Evolutionary conservation across 2,888 invertebrate species (phyloP), one percentile per base, ranked within the genome.

Genomic region (Tolmerus cingulatus): DNA sequence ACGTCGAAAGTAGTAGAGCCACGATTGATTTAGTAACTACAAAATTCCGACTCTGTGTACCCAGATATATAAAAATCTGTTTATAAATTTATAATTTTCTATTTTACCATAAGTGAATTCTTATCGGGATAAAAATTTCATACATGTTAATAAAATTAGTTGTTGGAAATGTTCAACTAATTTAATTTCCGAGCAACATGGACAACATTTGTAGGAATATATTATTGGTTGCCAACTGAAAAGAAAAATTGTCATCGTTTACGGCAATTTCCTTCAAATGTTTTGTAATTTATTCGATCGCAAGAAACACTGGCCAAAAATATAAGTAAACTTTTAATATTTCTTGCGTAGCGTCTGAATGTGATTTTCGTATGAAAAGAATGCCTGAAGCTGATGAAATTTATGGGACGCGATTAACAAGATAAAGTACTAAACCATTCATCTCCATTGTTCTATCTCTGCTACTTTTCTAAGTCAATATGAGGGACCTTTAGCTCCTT

Each of bases 391-490:
- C 16, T 79, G 27, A 79, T 79, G 51, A 79, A 79, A 79, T 79
- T 79, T 79, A 79, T 79, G 46, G 30, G 79, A 46, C 27, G 27
- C 46, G 79, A 46, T 79, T 79, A 79, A 46, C 23, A 79, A 46
- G 79, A 79, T 79, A 46, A 79, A 79, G 43, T 30, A 27, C 46
- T 46, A 12, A 46, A n/a, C 46, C 27, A 79, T 79, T 79, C 14
- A 43, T 79, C 43, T 79, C 30, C 46, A 57, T 57, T 57, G 23
- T 23, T 57, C 57, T 9, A 57, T 57, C 23, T 23, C 23, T 57
- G 5, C 9, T 57, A 19, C 23, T 78, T 43, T 43, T 7, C 40
- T 23, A 78, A 78, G 40, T 43, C 74, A 74, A 74, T 37, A 74
- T 37, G 37, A n/a, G 37, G 27, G 16, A 30, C 37, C n/a, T 74